Base-by-base conservation (phyloP, 2,888 invertebrate species). In the Amaurobius ferox region DNA sequence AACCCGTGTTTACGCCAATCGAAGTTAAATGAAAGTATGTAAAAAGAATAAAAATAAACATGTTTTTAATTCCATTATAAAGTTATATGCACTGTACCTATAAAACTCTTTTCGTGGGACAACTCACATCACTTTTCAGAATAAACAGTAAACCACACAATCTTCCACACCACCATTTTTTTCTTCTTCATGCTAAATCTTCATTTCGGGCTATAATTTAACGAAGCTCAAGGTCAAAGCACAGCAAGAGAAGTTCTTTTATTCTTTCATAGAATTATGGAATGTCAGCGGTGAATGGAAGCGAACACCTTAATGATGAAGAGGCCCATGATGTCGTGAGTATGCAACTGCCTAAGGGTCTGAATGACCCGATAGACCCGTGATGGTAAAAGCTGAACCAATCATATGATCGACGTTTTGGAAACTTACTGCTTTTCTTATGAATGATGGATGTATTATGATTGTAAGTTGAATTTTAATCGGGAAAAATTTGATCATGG, bases 231-330 rank as follows among this genome's bases (percentile, higher is more conserved):
- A 83, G 83, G 76, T 44, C 76, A 83, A 19, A 44, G 32, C 23
- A 61, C 3, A 28, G 29, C 32, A 29, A 13, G 48, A 73, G 29
- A 64, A 74, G 39, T 73, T n/a, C 16, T 26, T 19, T 11, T 23
- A 19, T 35, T n/a, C 44, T 16, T 2, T 9, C 44, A 2, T 16
- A 16, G 44, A 16, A 9, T 16, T 44, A 44, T 44, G 44, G 76
- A 76, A 76, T 83, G 70, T 48, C 67, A 81, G 68, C 67, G 74
- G 67, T 68, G 68, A 40, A 74, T 81, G 64, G 74, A 44, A 55
- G 29, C 39, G 68, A 72, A 26, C 39, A 44, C 55, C 67, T 64
- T 74, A 76, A 76, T 77, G 68, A 83, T 71, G 64, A 77, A 44
- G 32, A 40, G 40, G 32, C 9, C 28, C 23, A 26, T 30, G 61